Evolutionary conservation across 1,140 invertebrate species (phyloP).

Genomic region (Cotesia vestalis): DNA sequence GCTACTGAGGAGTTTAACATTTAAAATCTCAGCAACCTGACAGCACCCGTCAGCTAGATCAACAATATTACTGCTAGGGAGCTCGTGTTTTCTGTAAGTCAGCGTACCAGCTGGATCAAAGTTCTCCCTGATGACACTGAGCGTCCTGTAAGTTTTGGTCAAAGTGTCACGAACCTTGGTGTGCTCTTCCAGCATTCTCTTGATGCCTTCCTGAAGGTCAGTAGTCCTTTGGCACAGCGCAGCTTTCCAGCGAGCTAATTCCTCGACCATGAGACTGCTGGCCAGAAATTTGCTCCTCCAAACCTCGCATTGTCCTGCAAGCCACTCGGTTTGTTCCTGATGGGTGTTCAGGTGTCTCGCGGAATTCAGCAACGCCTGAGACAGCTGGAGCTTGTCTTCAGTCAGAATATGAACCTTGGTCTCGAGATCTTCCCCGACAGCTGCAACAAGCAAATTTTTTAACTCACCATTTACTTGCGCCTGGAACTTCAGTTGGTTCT

Average conservation of each 20-base stretch:
- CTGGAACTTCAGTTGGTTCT: slow-evolving; percentile 78
- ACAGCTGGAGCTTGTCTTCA: slow-evolving; percentile 89
- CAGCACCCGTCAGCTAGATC: slow-evolving; percentile 64
- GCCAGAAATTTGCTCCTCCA: slow-evolving; percentile 96
- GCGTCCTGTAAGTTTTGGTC: slow-evolving; percentile 71
- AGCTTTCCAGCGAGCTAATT: slow-evolving; percentile 85
- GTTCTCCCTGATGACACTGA: slow-evolving; percentile 61
- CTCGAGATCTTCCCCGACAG: slow-evolving; percentile 92
- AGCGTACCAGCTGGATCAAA: slow-evolving; percentile 57
- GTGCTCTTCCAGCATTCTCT: slow-evolving; percentile 78
- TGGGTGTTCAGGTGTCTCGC: slow-evolving; percentile 85
- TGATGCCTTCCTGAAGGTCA: slow-evolving; percentile 78
- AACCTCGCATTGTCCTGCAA: slow-evolving; percentile 92
- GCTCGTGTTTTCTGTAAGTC: slow-evolving; percentile 49
- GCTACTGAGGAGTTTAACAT: slow-evolving; percentile 64
- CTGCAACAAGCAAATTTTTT: slow-evolving; percentile 91
- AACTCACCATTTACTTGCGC: slow-evolving; percentile 86
- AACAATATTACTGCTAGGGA: slow-evolving; percentile 63
- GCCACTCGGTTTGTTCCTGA: slow-evolving; percentile 90
- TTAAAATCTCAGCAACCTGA: slow-evolving; percentile 64
- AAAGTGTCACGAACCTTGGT: slow-evolving; percentile 75
- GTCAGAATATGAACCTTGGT: slow-evolving; percentile 86
- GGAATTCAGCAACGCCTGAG: slow-evolving; percentile 83
- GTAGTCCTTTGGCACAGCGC: slow-evolving; percentile 78
- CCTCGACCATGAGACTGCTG: slow-evolving; percentile 91